A percentile compares a stretch with the other conserved stretches of the same genome.
These are phyloP conservation scores for Eulacestoma nigropectus DNA, from an alignment of 2,113 vertebrate species.

Conservation along the genomic window DNA sequence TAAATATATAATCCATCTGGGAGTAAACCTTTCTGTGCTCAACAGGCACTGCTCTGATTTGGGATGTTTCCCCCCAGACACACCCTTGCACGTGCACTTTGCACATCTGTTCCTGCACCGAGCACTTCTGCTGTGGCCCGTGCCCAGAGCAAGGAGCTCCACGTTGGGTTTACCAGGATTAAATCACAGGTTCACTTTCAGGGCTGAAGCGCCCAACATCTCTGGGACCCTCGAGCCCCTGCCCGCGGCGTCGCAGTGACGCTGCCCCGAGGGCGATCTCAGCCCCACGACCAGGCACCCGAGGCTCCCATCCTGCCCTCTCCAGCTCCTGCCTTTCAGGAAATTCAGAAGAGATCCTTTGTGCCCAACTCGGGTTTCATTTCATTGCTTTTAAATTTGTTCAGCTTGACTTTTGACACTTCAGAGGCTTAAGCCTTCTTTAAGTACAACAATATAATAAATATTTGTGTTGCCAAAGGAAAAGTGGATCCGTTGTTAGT, in stretches of 20 bases:
- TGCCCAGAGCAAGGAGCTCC: not conserved
- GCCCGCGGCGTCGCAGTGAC: not conserved
- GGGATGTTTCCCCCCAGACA: not conserved
- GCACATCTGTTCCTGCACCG: not conserved
- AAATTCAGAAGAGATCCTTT: constrained; percentile 69
- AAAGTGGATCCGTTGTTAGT: constrained; percentile 54
- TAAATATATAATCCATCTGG: rapidly evolving
- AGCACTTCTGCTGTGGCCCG: not conserved
- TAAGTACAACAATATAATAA: constrained; percentile 66
- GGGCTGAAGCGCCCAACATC: not conserved
- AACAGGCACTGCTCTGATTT: not conserved
- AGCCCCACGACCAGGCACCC: constrained; percentile 35
- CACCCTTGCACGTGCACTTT: rapidly evolving
- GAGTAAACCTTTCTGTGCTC: not conserved
- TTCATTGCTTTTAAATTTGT: constrained; percentile 73
- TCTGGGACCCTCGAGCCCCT: not conserved
- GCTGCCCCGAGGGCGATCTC: constrained; percentile 27
- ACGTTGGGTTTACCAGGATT: rapidly evolving
- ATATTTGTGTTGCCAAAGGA: constrained; percentile 68
- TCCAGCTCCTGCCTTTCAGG: constrained; percentile 59
- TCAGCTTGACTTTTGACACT: constrained; percentile 74
- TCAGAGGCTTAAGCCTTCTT: constrained; percentile 49
- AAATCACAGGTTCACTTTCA: rapidly evolving
- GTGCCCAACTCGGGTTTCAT: constrained; percentile 67
- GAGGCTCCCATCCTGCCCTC: constrained; percentile 33